These are phyloP conservation scores for Caenorhabditis afra DNA, from an alignment of 2,888 invertebrate genomes.

Conservation along the genomic window DNA sequence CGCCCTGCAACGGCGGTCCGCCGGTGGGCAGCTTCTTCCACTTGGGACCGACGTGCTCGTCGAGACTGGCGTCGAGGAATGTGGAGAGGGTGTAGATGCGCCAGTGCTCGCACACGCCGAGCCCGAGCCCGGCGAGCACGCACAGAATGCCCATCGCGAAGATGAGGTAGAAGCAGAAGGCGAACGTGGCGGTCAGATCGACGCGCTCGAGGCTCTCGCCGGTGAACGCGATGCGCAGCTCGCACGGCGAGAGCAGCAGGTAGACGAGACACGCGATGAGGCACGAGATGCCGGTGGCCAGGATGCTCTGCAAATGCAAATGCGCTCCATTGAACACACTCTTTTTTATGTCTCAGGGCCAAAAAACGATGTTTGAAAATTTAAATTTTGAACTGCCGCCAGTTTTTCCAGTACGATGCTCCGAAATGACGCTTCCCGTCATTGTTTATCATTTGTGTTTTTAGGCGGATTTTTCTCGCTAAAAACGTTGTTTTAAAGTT, in stretches of 20 bases:
- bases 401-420: too few species aligned
- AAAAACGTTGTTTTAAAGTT: too few species aligned
- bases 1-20: constrained; percentile 37
- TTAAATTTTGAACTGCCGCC: too few species aligned
- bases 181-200: constrained; percentile 71
- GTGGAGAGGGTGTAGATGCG: constrained; percentile 76
- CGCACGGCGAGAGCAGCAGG: constrained; percentile 70
- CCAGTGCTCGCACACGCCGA: constrained; percentile 74
- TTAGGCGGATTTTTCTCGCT: too few species aligned
- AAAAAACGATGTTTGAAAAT: too few species aligned
- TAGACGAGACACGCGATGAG: constrained; percentile 73
- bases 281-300: constrained; percentile 70
- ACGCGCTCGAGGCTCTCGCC: constrained; percentile 68
- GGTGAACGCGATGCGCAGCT: constrained; percentile 74
- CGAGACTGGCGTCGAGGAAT: constrained; percentile 73
- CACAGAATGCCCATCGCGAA: constrained; percentile 72
- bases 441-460: too few species aligned
- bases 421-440: too few species aligned
- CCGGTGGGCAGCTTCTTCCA: constrained; percentile 41
- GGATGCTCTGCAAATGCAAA: constrained; percentile 55
- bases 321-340: too few species aligned
- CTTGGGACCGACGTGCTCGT: constrained; percentile 75
- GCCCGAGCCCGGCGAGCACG: constrained; percentile 66
- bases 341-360: too few species aligned
- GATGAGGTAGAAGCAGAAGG: constrained; percentile 77